phyloP scores from a whole-genome alignment of 2,797 vertebrate genomes.

The Pseudocheirus occidentalis region DNA sequence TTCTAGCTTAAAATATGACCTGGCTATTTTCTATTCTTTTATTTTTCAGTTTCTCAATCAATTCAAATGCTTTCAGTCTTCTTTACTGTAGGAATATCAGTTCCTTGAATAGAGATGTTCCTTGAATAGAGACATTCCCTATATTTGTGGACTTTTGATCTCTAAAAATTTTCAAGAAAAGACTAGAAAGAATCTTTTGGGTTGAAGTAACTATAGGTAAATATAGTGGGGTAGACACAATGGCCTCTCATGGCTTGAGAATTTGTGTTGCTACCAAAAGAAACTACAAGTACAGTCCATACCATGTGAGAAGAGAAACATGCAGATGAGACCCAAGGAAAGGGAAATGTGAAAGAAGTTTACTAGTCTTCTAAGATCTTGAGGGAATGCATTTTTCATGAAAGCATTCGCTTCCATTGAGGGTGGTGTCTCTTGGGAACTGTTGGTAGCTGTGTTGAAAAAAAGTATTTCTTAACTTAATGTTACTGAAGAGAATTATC shows the following conservation, averaged over 20 bases:
- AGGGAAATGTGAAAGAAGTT: conserved; percentile 6
- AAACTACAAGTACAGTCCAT: background rate
- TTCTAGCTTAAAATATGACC: conserved; percentile 25
- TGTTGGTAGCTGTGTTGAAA: conserved; percentile 11
- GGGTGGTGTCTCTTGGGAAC: conserved; percentile 20
- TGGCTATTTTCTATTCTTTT: conserved; percentile 23
- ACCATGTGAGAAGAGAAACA: background rate
- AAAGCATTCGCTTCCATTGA: conserved; percentile 15
- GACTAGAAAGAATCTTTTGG: conserved; percentile 36
- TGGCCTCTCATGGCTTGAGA: conserved; percentile 42
- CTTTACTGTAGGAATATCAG: conserved; percentile 23
- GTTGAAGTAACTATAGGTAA: conserved; percentile 42
- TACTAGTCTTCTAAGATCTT: conserved; percentile 31
- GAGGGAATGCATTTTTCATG: conserved; percentile 44
- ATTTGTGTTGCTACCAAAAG: conserved; percentile 35
- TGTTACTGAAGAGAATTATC: conserved; percentile 33
- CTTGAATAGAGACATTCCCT: background rate
- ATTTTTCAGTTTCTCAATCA: conserved; percentile 36
- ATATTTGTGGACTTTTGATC: conserved; percentile 42
- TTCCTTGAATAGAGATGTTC: conserved; percentile 39
- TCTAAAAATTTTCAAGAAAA: conserved; percentile 44
- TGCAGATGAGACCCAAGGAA: conserved; percentile 4
- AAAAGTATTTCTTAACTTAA: conserved; percentile 22
- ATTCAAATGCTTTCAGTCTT: background rate
- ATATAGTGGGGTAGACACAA: conserved; percentile 16